These are phyloP conservation scores for Malurus cyaneus DNA, from an alignment of 2,113 vertebrate species.

Conservation along the genomic window DNA sequence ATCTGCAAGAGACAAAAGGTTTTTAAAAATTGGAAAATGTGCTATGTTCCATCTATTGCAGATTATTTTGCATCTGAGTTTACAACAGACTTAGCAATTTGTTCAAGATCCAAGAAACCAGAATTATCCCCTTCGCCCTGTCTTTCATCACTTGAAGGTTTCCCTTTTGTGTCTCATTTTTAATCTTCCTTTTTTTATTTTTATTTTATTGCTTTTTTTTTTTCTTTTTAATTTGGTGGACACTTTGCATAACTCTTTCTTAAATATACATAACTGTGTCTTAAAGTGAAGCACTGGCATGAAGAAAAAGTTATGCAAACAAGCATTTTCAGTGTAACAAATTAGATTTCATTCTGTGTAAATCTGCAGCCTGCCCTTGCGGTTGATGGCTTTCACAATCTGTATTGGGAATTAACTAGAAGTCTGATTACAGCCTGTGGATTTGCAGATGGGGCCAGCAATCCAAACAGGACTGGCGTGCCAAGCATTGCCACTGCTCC, in stretches of 20 bases:
- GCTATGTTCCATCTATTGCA: background rate
- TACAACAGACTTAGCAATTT: background rate
- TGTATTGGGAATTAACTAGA: background rate
- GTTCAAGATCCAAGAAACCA: background rate
- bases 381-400: background rate
- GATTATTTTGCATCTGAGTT: background rate
- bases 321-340: background rate
- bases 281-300: background rate
- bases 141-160: background rate
- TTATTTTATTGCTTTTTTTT: background rate
- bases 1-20: background rate
- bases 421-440: background rate
- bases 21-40: background rate
- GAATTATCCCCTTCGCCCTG: background rate
- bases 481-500: background rate
- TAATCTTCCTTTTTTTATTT: background rate
- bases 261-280: background rate
- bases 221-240: background rate
- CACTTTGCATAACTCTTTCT: background rate
- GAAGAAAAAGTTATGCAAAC: background rate
- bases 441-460: background rate
- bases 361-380: background rate
- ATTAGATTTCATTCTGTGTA: background rate
- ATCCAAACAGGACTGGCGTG: background rate
- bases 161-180: background rate